Evolutionary conservation across 2,113 vertebrate species (phyloP).

Genomic region (Ginglymostoma cirratum): DNA sequence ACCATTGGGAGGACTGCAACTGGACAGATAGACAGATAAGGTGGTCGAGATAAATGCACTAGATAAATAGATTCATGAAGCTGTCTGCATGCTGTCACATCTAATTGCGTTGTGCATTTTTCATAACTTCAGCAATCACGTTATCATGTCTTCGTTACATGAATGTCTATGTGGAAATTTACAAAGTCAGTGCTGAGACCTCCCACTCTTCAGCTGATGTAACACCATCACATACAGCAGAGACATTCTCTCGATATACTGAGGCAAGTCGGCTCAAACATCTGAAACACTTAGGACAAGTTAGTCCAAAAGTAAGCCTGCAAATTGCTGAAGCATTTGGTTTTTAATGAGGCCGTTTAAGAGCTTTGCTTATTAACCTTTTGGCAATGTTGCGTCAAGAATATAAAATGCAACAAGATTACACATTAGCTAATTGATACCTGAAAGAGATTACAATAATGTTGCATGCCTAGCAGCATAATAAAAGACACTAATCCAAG

Average conservation of each 20-base stretch:
- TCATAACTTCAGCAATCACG: constrained; percentile 34
- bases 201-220: neutral
- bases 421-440: constrained; percentile 26
- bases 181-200: constrained; percentile 23
- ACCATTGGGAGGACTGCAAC: neutral
- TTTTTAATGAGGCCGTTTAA: constrained; percentile 5
- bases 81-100: constrained; percentile 29
- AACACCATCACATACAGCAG: neutral
- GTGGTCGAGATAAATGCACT: constrained; percentile 14
- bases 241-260: neutral
- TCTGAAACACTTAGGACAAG: neutral
- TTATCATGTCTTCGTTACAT: neutral
- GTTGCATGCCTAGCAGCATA: neutral
- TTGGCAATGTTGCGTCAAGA: neutral
- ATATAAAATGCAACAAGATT: constrained; percentile 28
- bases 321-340: constrained; percentile 25
- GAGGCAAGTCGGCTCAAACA: neutral
- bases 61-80: constrained; percentile 34
- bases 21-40: constrained; percentile 29
- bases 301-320: neutral
- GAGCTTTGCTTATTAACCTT: constrained; percentile 34
- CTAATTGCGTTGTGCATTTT: constrained; percentile 33
- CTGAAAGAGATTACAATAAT: constrained; percentile 28
- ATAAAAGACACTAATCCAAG: constrained; percentile 14
- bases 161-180: constrained; percentile 5